Evolutionary conservation across 1,140 invertebrate genomes (phyloP).

Genomic region (Drosophila sucinea): DNA sequence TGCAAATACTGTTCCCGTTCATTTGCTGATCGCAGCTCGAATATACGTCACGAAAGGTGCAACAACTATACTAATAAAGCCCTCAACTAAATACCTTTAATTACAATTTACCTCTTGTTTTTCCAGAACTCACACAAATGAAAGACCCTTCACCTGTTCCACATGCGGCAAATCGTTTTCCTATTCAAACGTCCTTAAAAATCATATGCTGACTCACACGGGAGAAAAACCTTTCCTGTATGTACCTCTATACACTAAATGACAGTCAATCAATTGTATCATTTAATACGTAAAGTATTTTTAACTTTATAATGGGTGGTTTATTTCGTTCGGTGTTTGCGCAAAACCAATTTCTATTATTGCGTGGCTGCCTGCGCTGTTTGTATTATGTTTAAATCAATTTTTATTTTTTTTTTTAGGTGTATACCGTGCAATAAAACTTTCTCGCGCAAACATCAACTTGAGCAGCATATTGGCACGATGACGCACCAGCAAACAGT

Average conservation of each 20-base stretch:
- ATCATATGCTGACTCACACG: slow-evolving; percentile 84
- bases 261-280: no score
- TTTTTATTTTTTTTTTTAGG: slow-evolving; percentile 37
- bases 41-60: slow-evolving; percentile 85
- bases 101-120: background rate
- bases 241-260: slow-evolving; percentile 17
- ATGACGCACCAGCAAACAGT: slow-evolving; percentile 80
- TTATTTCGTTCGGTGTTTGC: no score
- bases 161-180: slow-evolving; percentile 90
- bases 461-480: slow-evolving; percentile 76
- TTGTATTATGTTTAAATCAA: background rate
- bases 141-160: slow-evolving; percentile 88
- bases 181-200: slow-evolving; percentile 86
- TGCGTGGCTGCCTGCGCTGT: no score
- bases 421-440: slow-evolving; percentile 80
- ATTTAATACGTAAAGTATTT: no score
- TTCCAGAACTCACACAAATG: slow-evolving; percentile 88
- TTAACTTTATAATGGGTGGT: no score
- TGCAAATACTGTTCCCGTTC: slow-evolving; percentile 89
- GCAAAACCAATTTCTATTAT: no score
- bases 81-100: background rate
- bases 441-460: slow-evolving; percentile 78
- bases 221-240: slow-evolving; percentile 80
- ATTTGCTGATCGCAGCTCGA: slow-evolving; percentile 87
- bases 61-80: background rate